These are phyloP conservation scores for Macropodus opercularis DNA, from an alignment of 2,797 vertebrate species.

Conservation along the genomic window DNA sequence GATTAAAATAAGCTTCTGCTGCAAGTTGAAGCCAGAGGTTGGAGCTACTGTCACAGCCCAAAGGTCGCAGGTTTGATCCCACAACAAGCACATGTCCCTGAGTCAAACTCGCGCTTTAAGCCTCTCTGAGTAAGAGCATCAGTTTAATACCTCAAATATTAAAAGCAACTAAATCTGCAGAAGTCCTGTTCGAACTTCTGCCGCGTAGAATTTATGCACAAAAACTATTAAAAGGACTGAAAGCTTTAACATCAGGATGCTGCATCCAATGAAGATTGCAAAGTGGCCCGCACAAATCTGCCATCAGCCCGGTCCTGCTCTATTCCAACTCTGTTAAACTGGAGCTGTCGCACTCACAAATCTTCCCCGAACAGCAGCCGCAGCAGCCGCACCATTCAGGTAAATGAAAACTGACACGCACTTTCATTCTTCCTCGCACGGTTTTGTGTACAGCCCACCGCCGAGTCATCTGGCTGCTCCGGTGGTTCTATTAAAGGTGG, in stretches of 20 bases:
- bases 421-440: slow-evolving; percentile 67
- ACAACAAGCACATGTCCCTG: slow-evolving; percentile 24
- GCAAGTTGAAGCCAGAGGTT: slow-evolving; percentile 9
- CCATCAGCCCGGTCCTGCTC: slow-evolving; percentile 31
- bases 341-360: slow-evolving; percentile 50
- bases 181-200: slow-evolving; percentile 1
- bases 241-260: slow-evolving; percentile 21
- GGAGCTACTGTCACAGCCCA: slow-evolving; percentile 6
- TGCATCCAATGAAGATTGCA: slow-evolving; percentile 43
- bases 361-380: slow-evolving; percentile 29
- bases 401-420: slow-evolving; percentile 76
- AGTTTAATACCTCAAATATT: slow-evolving; percentile 7
- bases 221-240: neutral
- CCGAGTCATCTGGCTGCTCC: slow-evolving; percentile 59
- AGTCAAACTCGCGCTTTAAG: slow-evolving; percentile 32
- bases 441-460: slow-evolving; percentile 58
- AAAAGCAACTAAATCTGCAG: slow-evolving; percentile 19
- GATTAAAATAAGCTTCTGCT: slow-evolving; percentile 32
- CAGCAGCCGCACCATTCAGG: slow-evolving; percentile 60
- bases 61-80: slow-evolving; percentile 57
- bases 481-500: slow-evolving; percentile 69
- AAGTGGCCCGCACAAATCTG: slow-evolving; percentile 49
- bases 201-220: neutral
- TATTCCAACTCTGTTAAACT: slow-evolving; percentile 49
- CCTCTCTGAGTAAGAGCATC: slow-evolving; percentile 33